These are phyloP conservation scores for Gobiocypris rarus DNA, from an alignment of 2,113 vertebrate genomes.

Conservation along the genomic window DNA sequence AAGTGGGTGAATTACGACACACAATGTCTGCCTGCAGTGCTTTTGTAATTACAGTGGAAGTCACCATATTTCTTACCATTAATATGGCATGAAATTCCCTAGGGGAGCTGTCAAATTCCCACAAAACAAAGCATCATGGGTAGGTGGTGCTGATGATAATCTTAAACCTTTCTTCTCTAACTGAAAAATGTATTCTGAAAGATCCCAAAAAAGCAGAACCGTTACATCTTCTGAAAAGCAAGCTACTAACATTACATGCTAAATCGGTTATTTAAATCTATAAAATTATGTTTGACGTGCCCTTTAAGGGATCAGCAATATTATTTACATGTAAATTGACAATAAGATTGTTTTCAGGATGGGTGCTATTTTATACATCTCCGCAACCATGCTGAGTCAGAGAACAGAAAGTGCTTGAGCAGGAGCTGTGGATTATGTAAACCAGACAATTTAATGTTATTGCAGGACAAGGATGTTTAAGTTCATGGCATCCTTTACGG, in stretches of 20 bases:
- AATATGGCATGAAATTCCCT: constrained; percentile 71
- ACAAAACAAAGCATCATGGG: constrained; percentile 69
- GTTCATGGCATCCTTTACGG: constrained; percentile 55
- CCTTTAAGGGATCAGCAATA: constrained; percentile 10
- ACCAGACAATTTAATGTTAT: constrained; percentile 65
- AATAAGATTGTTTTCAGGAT: constrained; percentile 39
- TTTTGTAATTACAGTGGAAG: constrained; percentile 76
- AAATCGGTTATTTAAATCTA: background rate
- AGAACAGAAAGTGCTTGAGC: constrained; percentile 47
- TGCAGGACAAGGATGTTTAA: constrained; percentile 67
- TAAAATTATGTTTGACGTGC: constrained; percentile 13
- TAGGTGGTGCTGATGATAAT: constrained; percentile 49
- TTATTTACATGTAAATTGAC: constrained; percentile 37
- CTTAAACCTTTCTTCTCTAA: constrained; percentile 45
- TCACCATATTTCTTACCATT: constrained; percentile 68
- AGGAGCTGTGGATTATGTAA: constrained; percentile 61
- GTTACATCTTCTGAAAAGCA: constrained; percentile 15
- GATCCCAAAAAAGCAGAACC: background rate
- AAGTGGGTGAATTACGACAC: constrained; percentile 67
- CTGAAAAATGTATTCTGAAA: constrained; percentile 39
- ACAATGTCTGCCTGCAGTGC: constrained; percentile 66
- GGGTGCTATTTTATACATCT: constrained; percentile 52
- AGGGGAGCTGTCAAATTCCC: constrained; percentile 68
- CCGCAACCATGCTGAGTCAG: constrained; percentile 65
- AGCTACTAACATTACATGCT: background rate